Evolutionary conservation across 2,113 vertebrate species (phyloP), one percentile per base, ranked within the genome.

Genomic region (Amphiprion ocellaris): DNA sequence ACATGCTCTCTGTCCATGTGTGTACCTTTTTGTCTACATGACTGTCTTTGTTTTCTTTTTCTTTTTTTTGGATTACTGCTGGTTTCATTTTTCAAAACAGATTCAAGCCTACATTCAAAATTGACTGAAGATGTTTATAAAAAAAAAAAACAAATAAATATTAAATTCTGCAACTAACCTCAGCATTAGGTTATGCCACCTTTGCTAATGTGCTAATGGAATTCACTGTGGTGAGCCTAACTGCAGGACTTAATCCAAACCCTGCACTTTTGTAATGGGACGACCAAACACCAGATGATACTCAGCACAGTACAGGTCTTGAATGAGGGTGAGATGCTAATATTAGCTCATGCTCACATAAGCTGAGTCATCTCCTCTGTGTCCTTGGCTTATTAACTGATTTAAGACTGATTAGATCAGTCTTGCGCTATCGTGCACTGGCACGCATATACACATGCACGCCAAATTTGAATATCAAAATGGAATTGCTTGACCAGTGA

Each of bases 301-400:
- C 78, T 68, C 37, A 17, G 65, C 66, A 74, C 69, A 46, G 73
- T 47, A 14, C 62, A 67, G 81, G 81, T 76, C 69, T 46, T 33
- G 49, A 80, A 69, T 46, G 33, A 47, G 33, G 61, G 72, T 52
- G 60, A 87, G 88, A 92, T 84, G 90, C 92, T 94, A 91, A 93
- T 90, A 92, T 90, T 91, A 90, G 88, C 90, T 90, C 73, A 21
- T 72, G 89, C 90, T 94, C 92, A 82, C 87, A 91, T 94, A 87
- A 89, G 93, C 94, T 94, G 94, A 95, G 92, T 94, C 93, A 93
- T 92, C 92, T 92, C 84, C 87, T 93, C 90, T 79, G 85, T 93
- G 93, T 92, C 92, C 94, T 94, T 92, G 89, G 89, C 91, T 92
- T 92, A 93, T 94, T 93, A 93, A 92, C 93, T 92, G 86, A 93